These are phyloP conservation scores for Leptopilina myrica DNA, from an alignment of 2,888 invertebrate species.

Conservation along the genomic window DNA sequence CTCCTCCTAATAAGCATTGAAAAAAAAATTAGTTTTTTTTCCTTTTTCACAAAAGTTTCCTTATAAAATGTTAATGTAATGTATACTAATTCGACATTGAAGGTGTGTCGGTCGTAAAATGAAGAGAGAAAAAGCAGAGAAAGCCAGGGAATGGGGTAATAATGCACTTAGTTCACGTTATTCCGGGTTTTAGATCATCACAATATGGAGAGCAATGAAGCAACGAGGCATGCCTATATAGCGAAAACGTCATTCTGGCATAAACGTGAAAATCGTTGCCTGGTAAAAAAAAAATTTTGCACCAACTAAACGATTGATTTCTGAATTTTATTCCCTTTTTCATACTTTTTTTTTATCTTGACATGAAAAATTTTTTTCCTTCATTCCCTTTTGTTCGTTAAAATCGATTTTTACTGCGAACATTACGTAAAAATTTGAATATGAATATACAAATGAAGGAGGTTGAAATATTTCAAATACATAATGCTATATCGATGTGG, in stretches of 20 bases:
- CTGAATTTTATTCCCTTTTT: conserved; percentile 35
- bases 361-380: not conserved
- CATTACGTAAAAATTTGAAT: conserved; percentile 8
- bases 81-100: conserved; percentile 4
- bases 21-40: not conserved
- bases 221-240: conserved; percentile 9
- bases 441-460: not conserved
- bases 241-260: conserved; percentile 25
- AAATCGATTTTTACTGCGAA: not conserved
- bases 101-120: conserved; percentile 1
- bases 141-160: conserved; percentile 12
- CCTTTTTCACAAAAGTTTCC: not conserved
- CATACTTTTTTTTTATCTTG: not conserved
- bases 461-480: not conserved
- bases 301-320: conserved; percentile 15
- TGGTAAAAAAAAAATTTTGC: not conserved
- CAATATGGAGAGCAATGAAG: conserved; percentile 35
- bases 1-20: no score
- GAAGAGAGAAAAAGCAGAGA: not conserved
- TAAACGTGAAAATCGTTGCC: conserved; percentile 35
- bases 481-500: not conserved
- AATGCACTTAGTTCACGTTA: conserved; percentile 32
- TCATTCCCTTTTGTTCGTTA: not conserved
- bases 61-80: conserved; percentile 3
- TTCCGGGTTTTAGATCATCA: conserved; percentile 32